Evolutionary conservation across 2,888 invertebrate species (phyloP).

Genomic region (Brachylomia viminalis): DNA sequence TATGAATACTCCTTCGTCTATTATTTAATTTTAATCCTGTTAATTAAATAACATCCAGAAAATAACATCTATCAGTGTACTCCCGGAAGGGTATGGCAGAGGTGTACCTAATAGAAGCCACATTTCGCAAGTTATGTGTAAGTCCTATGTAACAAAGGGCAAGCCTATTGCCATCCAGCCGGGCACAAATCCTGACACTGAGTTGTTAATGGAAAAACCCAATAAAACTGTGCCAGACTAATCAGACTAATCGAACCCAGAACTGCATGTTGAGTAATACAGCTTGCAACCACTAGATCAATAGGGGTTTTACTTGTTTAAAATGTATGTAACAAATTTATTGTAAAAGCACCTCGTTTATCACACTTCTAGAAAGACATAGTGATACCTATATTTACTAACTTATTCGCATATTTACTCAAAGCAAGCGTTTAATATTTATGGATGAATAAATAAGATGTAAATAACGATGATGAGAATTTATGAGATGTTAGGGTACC

Average conservation of each 20-base stretch:
- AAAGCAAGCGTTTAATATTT: slow-evolving; percentile 54
- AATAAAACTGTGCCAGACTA: not conserved
- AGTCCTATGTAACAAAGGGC: not conserved
- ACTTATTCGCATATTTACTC: slow-evolving; percentile 45
- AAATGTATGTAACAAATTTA: slow-evolving; percentile 18
- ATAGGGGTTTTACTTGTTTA: not conserved
- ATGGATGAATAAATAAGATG: slow-evolving; percentile 58
- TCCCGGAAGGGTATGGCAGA: not conserved
- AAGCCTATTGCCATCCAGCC: not conserved
- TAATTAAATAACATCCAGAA: too few relatives aligned
- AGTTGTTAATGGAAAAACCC: not conserved
- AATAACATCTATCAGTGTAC: not conserved
- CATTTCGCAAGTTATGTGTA: not conserved
- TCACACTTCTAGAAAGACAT: slow-evolving; percentile 19
- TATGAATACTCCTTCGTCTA: not conserved
- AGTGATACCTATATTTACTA: slow-evolving; percentile 26
- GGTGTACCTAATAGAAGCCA: not conserved
- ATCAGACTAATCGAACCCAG: not conserved
- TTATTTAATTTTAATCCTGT: not conserved
- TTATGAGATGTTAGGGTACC: slow-evolving; percentile 50
- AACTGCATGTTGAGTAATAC: not conserved
- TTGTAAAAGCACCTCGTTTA: slow-evolving; percentile 18
- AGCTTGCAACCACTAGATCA: not conserved
- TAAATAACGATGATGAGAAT: slow-evolving; percentile 56
- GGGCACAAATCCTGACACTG: not conserved